A percentile compares a stretch with the other conserved stretches of the same genome.
These are phyloP conservation scores for Zalophus californianus DNA, from an alignment of 2,797 vertebrate genomes.

Conservation along the genomic window DNA sequence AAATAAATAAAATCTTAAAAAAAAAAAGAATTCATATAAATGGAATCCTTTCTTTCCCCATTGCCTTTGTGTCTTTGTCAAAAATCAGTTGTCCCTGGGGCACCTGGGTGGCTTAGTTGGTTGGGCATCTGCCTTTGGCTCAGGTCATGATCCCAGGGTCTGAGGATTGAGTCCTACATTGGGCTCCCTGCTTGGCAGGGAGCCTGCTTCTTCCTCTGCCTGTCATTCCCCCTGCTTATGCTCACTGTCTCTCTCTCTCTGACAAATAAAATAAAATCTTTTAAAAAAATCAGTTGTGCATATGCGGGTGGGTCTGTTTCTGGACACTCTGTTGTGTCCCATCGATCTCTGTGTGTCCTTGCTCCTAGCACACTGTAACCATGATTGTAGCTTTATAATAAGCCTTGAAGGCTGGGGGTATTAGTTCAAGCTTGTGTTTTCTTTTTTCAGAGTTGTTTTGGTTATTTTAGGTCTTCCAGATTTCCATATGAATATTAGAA, in stretches of 20 bases:
- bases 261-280: no score
- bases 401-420: not conserved
- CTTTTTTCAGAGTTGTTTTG: not conserved
- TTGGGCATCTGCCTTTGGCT: no score
- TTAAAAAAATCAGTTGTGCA: not conserved
- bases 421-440: not conserved
- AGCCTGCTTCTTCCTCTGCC: no score
- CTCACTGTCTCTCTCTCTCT: no score
- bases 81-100: not conserved
- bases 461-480: not conserved
- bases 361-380: fast-evolving
- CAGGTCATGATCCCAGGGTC: no score
- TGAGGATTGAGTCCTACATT: no score
- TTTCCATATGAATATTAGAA: not conserved
- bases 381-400: not conserved
- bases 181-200: no score
- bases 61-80: not conserved
- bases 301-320: not conserved
- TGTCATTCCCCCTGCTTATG: no score
- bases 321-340: not conserved
- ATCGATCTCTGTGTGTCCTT: not conserved
- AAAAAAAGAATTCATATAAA: not conserved
- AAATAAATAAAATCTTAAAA: no score
- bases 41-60: not conserved
- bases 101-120: no score